Percentiles rank a stretch among this genome's conserved stretches.
Conservation (phyloP, 2,797 vertebrate species). For the Anabas testudineus region DNA sequence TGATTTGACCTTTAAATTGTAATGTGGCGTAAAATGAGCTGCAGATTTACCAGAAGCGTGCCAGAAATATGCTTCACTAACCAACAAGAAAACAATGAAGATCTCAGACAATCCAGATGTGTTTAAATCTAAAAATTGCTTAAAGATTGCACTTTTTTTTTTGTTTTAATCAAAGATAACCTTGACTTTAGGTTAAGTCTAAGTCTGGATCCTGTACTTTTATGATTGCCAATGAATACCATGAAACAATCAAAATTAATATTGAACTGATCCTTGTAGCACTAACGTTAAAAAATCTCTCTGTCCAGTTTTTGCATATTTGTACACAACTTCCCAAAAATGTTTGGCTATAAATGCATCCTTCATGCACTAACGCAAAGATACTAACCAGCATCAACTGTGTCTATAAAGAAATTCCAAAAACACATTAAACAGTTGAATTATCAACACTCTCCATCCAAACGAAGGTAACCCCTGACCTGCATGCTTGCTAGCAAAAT, state of each 20-base stretch:
- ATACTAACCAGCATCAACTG: too few relatives aligned
- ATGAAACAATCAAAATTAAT: background rate
- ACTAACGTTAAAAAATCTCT: too few relatives aligned
- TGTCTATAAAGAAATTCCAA: too few relatives aligned
- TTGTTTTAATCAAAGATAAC: background rate
- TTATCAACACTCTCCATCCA: too few relatives aligned
- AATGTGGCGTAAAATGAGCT: slow-evolving; percentile 69
- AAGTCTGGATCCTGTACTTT: background rate
- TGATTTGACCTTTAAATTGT: slow-evolving; percentile 69
- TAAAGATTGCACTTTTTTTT: background rate
- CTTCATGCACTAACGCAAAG: too few relatives aligned
- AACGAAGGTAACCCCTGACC: too few relatives aligned
- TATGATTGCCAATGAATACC: background rate
- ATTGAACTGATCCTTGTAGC: background rate
- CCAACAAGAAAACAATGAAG: slow-evolving; percentile 47
- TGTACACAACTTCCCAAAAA: too few relatives aligned
- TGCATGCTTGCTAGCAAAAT: too few relatives aligned
- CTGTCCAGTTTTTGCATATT: too few relatives aligned
- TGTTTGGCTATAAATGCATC: too few relatives aligned
- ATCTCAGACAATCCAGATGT: slow-evolving; percentile 27
- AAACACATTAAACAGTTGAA: too few relatives aligned
- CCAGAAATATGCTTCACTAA: slow-evolving; percentile 41
- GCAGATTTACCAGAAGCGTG: slow-evolving; percentile 52
- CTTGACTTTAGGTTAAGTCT: slow-evolving; percentile 7
- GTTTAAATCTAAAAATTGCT: slow-evolving; percentile 33